Percentiles rank a stretch among this genome's conserved stretches.
Evolutionary conservation across 2,113 vertebrate genomes (phyloP).

Genomic region (Etheostoma cragini): DNA sequence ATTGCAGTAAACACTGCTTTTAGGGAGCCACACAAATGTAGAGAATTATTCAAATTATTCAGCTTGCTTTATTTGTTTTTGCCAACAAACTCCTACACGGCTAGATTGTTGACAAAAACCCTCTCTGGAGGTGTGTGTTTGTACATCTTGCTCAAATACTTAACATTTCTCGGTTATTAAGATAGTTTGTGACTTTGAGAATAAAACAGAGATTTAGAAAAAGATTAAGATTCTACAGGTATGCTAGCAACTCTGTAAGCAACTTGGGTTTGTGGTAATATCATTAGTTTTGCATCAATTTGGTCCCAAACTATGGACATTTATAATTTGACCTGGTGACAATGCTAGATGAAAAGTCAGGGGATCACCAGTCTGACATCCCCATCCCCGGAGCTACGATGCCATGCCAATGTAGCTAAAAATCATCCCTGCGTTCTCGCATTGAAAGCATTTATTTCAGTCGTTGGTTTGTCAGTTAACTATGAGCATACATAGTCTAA

Average conservation of each 20-base stretch:
- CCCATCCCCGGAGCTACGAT: background rate
- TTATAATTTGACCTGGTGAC: background rate
- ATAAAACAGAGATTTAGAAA: background rate
- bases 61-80: conserved; percentile 2
- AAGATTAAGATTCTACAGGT: background rate
- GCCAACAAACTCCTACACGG: background rate
- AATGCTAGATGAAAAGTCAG: background rate
- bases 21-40: background rate
- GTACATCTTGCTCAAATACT: background rate
- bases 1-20: conserved; percentile 1
- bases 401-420: background rate
- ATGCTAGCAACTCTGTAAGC: background rate
- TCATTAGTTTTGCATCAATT: background rate
- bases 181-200: background rate
- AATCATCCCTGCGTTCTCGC: background rate
- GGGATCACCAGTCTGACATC: background rate
- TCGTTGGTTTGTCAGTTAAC: background rate
- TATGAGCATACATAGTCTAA: background rate
- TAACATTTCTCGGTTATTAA: background rate
- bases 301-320: background rate
- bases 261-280: background rate
- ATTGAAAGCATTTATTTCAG: background rate
- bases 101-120: background rate
- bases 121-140: conserved; percentile 1
- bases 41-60: conserved; percentile 1